Percentiles rank a stretch among this genome's conserved stretches.
These are phyloP conservation scores for Bufo gargarizans DNA, from an alignment of 2,113 vertebrate species.

Conservation along the genomic window DNA sequence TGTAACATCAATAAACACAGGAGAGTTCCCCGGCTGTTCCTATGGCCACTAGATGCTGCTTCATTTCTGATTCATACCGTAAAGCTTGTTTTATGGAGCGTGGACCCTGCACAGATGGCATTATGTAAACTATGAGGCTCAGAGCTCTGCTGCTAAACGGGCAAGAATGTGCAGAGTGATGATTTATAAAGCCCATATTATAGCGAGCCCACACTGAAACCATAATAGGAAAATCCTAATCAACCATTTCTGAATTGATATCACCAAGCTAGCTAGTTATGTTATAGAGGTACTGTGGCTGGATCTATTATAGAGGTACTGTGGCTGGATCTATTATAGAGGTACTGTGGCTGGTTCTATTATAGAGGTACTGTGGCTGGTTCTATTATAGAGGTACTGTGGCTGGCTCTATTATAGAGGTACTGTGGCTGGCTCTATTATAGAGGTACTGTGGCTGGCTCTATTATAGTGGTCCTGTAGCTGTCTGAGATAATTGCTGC, in stretches of 20 bases:
- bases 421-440: too few relatives aligned
- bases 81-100: background rate
- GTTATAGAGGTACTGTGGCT: too few relatives aligned
- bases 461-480: background rate
- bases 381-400: too few relatives aligned
- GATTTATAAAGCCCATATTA: background rate
- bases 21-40: background rate
- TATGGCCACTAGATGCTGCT: background rate
- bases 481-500: background rate
- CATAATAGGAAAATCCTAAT: background rate
- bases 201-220: background rate
- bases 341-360: too few relatives aligned
- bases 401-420: too few relatives aligned
- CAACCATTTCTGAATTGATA: background rate
- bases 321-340: too few relatives aligned
- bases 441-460: too few relatives aligned
- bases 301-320: too few relatives aligned
- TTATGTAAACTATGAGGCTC: constrained; percentile 7
- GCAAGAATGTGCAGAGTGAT: background rate
- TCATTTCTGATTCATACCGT: background rate
- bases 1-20: constrained; percentile 3
- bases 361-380: too few relatives aligned
- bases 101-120: constrained; percentile 22
- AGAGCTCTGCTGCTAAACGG: background rate
- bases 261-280: too few relatives aligned